Conservation (phyloP, 2,888 invertebrate species). For the Meta bourneti region DNA sequence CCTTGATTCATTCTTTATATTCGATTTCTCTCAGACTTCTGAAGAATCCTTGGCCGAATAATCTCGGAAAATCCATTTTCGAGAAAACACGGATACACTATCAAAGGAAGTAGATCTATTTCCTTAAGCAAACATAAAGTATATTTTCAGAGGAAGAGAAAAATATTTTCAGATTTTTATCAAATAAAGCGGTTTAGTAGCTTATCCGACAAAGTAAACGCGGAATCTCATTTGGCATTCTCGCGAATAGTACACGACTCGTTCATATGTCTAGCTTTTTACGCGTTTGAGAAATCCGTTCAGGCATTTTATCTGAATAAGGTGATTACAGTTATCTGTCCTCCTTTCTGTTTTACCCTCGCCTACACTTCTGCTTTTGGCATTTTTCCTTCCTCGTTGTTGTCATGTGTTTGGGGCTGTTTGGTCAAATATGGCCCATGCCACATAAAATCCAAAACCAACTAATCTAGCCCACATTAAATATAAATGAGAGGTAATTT, state of each 20-base stretch:
- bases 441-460: no score
- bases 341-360: no score
- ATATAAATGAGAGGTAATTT: no score
- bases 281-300: no score
- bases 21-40: neutral
- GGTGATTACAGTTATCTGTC: no score
- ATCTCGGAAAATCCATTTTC: neutral
- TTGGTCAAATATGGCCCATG: no score
- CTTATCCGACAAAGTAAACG: slow-evolving; percentile 53
- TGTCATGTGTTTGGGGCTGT: no score
- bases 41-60: neutral
- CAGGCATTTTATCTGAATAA: no score
- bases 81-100: neutral
- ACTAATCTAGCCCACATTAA: no score
- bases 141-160: slow-evolving; percentile 1
- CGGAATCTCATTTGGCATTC: slow-evolving; percentile 58
- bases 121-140: slow-evolving; percentile 37
- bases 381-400: no score
- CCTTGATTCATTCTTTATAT: neutral
- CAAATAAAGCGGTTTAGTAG: slow-evolving; percentile 42
- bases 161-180: slow-evolving; percentile 60
- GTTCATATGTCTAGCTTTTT: neutral
- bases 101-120: slow-evolving; percentile 21
- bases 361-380: no score
- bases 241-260: neutral